Base-by-base conservation (phyloP, 2,113 vertebrate species). In the Cathartes aura region DNA sequence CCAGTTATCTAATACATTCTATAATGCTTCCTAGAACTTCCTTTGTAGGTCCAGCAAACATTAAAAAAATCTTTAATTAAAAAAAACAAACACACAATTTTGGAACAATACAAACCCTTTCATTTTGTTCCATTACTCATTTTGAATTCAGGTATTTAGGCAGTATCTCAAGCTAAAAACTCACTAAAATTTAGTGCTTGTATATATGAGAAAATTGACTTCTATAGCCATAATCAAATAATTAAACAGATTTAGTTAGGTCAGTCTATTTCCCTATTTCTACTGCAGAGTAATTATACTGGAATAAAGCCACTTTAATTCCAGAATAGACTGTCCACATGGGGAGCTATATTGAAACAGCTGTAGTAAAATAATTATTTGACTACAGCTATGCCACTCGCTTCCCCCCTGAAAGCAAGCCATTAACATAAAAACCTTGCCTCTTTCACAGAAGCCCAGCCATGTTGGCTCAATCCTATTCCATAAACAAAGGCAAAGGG, bases 241-340 rank as follows among this genome's bases (percentile, higher is more conserved):
- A 93, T 90, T 85, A 90, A 84, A 85, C 58, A 53, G 87, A 82
- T 94, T 85, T 87, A 91, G 43, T 60, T 82, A 88, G 62, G 70
- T 89, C 74, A 82, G 15, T 73, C 29, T 50, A 95, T 87, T 55
- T 93, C 38, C 29, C 36, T 58, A 58, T 73, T 95, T 94, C 63
- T 86, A 87, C 42, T 55, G 55, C 38, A 78, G 50, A 83, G 63
- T 86, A 89, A 94, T 86, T 86, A 83, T 27, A 78, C 63, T 75
- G 82, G 93, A 97, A 96, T 86, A 90, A 93, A 95, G 82, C 62
- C 85, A 93, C 71, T 82, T 95, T 82, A 90, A 90, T 90, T 97
- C 53, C 7, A 4, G 67, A 90, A 89, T 24, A 94, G 75, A 55
- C 63, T 89, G 82, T 81, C 55, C 75, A 96, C 88, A 92, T 78